Conservation (phyloP, 2,888 invertebrate species). For the Miltochrista miniata region DNA sequence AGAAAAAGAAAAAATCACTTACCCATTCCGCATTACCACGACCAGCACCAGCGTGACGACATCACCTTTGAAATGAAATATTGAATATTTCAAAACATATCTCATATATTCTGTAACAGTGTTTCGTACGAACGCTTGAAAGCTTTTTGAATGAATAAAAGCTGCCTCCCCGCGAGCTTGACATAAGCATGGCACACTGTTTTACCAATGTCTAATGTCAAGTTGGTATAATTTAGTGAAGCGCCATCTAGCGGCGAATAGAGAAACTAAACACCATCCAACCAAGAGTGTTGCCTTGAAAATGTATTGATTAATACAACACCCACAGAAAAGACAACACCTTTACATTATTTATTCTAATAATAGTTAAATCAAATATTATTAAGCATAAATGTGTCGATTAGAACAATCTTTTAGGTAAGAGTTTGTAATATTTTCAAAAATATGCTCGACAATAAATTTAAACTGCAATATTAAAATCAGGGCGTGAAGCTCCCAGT, state of each 20-base stretch:
- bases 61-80: conserved; percentile 1
- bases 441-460: conserved; percentile 21
- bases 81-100: no score
- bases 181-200: conserved; percentile 21
- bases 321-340: no score
- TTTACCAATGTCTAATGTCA: conserved; percentile 23
- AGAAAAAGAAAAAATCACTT: conserved; percentile 1
- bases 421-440: conserved; percentile 3
- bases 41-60: neutral
- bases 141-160: conserved; percentile 44
- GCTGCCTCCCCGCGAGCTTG: conserved; percentile 29
- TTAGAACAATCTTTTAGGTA: no score
- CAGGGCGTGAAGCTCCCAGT: conserved; percentile 9
- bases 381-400: no score
- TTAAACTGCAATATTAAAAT: conserved; percentile 24
- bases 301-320: no score
- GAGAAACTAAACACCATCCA: conserved; percentile 27
- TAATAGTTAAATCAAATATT: no score
- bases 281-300: neutral
- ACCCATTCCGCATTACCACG: neutral
- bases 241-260: conserved; percentile 62
- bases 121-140: conserved; percentile 25
- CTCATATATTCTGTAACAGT: no score
- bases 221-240: conserved; percentile 1
- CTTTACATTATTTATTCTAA: no score